Conservation (phyloP, 2,888 invertebrate species). For the Metopia argyrocephala region DNA sequence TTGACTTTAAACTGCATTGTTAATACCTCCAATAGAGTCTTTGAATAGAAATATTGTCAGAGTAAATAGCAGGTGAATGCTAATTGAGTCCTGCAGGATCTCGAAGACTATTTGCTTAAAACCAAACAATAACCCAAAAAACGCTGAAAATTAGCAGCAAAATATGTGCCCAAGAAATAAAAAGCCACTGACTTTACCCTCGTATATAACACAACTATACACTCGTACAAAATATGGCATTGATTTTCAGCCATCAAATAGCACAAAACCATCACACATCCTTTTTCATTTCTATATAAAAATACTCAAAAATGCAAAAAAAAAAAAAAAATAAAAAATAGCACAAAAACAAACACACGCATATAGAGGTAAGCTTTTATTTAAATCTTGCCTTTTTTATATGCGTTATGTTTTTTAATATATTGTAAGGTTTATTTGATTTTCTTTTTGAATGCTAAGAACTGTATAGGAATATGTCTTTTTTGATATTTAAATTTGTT, state of each 20-base stretch:
- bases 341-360: neutral
- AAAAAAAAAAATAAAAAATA: neutral
- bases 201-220: neutral
- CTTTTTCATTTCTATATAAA: neutral
- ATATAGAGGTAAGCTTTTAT: slow-evolving; percentile 41
- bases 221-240: neutral
- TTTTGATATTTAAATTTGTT: neutral
- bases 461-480: neutral
- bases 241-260: slow-evolving; percentile 19
- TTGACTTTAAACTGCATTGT: too few species aligned
- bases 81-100: too few species aligned
- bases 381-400: slow-evolving; percentile 57
- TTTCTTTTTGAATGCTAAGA: slow-evolving; percentile 23
- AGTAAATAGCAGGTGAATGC: too few species aligned
- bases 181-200: too few species aligned
- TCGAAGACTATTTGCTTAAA: too few species aligned
- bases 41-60: too few species aligned
- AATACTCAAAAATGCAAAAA: slow-evolving; percentile 18
- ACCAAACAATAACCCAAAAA: too few species aligned
- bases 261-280: neutral
- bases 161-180: too few species aligned
- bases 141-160: too few species aligned
- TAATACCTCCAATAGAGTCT: too few species aligned
- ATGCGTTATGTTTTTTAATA: slow-evolving; percentile 54
- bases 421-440: slow-evolving; percentile 43